Conservation (phyloP, 2,113 vertebrate species). For the Anarhynchus alexandrinus region DNA sequence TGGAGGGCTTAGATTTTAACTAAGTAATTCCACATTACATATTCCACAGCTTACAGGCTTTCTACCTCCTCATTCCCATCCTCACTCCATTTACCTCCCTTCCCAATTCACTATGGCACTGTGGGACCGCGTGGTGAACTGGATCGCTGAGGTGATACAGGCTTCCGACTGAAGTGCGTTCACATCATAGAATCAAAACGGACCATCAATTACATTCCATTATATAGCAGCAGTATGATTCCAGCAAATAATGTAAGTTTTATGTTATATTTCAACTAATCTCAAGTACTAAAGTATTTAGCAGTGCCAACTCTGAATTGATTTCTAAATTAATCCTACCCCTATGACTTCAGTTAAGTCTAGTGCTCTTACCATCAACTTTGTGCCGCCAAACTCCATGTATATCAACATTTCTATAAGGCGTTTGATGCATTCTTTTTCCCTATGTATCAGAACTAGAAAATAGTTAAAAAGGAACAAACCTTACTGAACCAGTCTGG, state of each 20-base stretch:
- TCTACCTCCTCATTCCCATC: background rate
- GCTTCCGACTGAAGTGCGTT: background rate
- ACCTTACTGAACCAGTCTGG: constrained; percentile 95
- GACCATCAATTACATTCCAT: background rate
- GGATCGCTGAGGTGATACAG: background rate
- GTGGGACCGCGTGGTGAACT: accelerated
- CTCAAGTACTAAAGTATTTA: background rate
- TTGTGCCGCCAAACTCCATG: background rate
- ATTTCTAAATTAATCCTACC: background rate
- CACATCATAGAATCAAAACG: background rate
- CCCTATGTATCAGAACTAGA: accelerated
- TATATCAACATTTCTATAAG: background rate
- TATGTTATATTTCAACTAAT: background rate
- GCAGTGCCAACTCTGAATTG: background rate
- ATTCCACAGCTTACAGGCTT: background rate
- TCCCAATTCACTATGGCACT: background rate
- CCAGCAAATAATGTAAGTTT: background rate
- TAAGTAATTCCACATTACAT: background rate
- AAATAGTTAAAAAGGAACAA: constrained; percentile 18
- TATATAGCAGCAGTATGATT: background rate
- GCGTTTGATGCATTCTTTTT: background rate
- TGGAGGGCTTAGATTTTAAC: background rate
- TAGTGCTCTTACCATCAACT: background rate
- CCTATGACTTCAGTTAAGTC: background rate
- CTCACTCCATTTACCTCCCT: accelerated